Evolutionary conservation across 2,888 invertebrate species (phyloP), one percentile per base, ranked within the genome.

Genomic region (Drosophila crucigera): DNA sequence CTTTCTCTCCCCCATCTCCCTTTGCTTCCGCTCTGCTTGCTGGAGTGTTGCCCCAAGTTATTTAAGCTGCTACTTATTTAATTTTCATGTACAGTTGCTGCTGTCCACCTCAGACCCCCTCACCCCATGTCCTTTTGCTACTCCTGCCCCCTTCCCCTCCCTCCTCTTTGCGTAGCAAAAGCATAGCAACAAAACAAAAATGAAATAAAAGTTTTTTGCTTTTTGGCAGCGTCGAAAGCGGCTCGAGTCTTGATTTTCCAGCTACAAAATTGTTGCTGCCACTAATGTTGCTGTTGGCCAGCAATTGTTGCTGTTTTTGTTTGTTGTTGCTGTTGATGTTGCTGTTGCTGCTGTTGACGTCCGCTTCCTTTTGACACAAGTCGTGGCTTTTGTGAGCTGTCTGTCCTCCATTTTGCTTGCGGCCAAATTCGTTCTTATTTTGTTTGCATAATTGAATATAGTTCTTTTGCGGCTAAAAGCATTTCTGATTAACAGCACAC

Each of bases 61-160:
- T 87, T 90, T 90, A 87, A 87, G 82, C 88, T 84, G 73, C 83
- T 89, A 82, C 91, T 91, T 87, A 91, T 91, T 91, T 90, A 84
- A 90, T 87, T 90, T 89, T 89, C 91, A 90, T 84, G 80, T 84
- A 80, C 82, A 89, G 73, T 84, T 82, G 50, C 58, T 68, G 58
- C 66, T 61, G 31, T 22, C 41, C 16, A 47, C 58, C 50, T 52
- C 60, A 53, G 4, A 4, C 28, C 19, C 19, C n/a, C 11, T 9
- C 2, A 0, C 53, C 50, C 61, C 47, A 39, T 2, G 14, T 35
- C 35, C 35, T 16, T 16, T 16, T 35, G 16, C 16, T 5, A 5
- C 35, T 14, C 9, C 25, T 1, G 7, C 7, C 14, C 7, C 22
- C 54, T 53, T 1, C 16, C n/a, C 16, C n/a, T 0, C 1, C 43